phyloP scores from a whole-genome alignment of 2,888 invertebrate genomes.

The Pterostichus madidus region DNA sequence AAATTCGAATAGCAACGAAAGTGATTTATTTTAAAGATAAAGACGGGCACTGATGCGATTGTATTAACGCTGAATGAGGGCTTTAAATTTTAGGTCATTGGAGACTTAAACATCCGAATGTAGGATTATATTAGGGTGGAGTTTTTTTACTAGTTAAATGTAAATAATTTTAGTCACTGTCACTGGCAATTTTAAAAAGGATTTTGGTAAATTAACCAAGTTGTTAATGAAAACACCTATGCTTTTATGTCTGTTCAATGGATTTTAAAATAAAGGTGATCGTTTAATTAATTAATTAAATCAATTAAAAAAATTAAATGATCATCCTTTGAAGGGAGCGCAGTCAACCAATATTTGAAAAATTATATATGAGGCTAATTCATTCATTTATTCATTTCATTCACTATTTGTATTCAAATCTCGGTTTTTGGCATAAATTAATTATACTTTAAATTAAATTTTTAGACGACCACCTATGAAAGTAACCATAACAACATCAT shows the following conservation, averaged over 20 bases:
- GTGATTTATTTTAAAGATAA: constrained; percentile 1
- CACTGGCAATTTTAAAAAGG: constrained; percentile 5
- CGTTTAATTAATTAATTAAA: not conserved
- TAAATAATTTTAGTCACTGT: no score
- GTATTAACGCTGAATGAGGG: not conserved
- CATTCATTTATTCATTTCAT: no score
- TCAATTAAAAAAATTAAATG: not conserved
- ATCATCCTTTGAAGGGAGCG: no score
- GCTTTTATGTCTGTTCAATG: not conserved
- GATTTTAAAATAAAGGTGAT: not conserved
- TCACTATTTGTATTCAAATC: no score
- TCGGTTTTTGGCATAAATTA: not conserved
- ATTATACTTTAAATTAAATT: not conserved
- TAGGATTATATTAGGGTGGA: not conserved
- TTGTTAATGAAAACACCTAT: not conserved
- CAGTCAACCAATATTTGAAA: no score
- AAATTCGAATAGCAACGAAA: not conserved
- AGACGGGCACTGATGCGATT: constrained; percentile 3
- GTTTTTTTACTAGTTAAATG: not conserved
- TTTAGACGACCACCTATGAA: no score
- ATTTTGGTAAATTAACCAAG: constrained; percentile 20
- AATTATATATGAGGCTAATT: no score
- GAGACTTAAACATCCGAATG: not conserved
- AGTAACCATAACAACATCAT: no score
- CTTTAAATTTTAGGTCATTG: constrained; percentile 13